These are phyloP conservation scores for Euwallacea similis DNA, from an alignment of 1,140 invertebrate genomes.

Conservation along the genomic window DNA sequence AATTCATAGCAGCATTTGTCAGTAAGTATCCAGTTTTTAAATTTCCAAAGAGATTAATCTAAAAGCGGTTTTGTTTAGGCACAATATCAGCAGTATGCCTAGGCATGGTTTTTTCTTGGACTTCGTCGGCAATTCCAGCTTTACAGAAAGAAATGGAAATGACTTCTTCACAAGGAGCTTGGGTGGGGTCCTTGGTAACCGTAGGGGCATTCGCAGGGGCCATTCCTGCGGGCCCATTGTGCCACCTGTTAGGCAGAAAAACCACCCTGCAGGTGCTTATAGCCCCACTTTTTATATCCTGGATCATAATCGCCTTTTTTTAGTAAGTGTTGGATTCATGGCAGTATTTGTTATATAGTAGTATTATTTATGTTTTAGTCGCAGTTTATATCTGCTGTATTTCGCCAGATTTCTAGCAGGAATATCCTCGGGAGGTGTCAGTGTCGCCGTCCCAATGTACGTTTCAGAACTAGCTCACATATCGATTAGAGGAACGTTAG, in stretches of 20 bases:
- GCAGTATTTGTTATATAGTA: background rate
- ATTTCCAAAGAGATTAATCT: background rate
- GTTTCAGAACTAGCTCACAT: slow-evolving; percentile 72
- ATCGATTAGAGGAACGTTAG: slow-evolving; percentile 69
- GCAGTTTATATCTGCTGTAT: slow-evolving; percentile 61
- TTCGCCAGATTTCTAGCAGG: slow-evolving; percentile 72
- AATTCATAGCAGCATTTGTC: slow-evolving; percentile 47
- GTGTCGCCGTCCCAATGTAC: slow-evolving; percentile 70
- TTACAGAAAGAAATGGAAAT: slow-evolving; percentile 49
- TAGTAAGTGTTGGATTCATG: slow-evolving; percentile 48
- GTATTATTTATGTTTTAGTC: slow-evolving; percentile 42
- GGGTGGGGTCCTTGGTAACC: slow-evolving; percentile 60
- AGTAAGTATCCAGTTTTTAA: slow-evolving; percentile 37
- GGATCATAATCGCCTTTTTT: slow-evolving; percentile 66
- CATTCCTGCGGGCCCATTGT: slow-evolving; percentile 61
- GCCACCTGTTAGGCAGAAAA: slow-evolving; percentile 71
- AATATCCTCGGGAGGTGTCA: slow-evolving; percentile 63
- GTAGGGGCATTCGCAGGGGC: slow-evolving; percentile 66
- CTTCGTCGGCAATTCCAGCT: slow-evolving; percentile 62
- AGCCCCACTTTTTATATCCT: slow-evolving; percentile 68
- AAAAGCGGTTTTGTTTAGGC: background rate
- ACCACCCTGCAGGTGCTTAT: slow-evolving; percentile 64
- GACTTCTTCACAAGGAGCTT: slow-evolving; percentile 49
- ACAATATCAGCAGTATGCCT: slow-evolving; percentile 60
- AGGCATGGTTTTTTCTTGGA: slow-evolving; percentile 70